A percentile compares a stretch with the other conserved stretches of the same genome.
Evolutionary conservation across 2,888 invertebrate genomes (phyloP).

Genomic region (Microplitis deprimator): DNA sequence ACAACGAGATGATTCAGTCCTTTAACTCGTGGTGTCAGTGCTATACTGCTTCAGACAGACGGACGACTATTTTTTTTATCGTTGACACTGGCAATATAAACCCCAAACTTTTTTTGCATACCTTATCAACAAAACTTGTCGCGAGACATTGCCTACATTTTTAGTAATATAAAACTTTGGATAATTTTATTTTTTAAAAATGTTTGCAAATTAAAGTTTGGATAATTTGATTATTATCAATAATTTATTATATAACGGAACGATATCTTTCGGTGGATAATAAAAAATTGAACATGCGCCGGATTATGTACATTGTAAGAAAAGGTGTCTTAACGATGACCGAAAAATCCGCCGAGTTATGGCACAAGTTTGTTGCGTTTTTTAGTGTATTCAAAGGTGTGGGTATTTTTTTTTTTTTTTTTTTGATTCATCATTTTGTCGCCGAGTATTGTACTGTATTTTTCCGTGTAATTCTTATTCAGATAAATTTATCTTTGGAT

Average conservation of each 20-base stretch:
- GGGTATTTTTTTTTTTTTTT: constrained; percentile 52
- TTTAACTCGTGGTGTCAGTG: background rate
- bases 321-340: background rate
- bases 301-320: background rate
- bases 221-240: background rate
- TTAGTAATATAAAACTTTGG: background rate
- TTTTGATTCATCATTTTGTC: background rate
- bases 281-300: background rate
- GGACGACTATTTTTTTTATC: constrained; percentile 22
- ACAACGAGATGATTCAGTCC: constrained; percentile 27
- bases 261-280: background rate
- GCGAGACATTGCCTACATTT: background rate
- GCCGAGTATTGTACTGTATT: background rate
- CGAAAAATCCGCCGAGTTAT: constrained; percentile 61
- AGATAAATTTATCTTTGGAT: constrained; percentile 8
- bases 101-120: constrained; percentile 15
- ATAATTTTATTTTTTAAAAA: background rate
- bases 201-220: background rate
- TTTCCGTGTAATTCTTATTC: constrained; percentile 2
- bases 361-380: constrained; percentile 48
- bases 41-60: constrained; percentile 12
- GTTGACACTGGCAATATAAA: background rate
- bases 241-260: background rate
- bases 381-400: constrained; percentile 54
- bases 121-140: background rate